These are phyloP conservation scores for Lethrus apterus DNA, from an alignment of 1,140 invertebrate species.

Conservation along the genomic window DNA sequence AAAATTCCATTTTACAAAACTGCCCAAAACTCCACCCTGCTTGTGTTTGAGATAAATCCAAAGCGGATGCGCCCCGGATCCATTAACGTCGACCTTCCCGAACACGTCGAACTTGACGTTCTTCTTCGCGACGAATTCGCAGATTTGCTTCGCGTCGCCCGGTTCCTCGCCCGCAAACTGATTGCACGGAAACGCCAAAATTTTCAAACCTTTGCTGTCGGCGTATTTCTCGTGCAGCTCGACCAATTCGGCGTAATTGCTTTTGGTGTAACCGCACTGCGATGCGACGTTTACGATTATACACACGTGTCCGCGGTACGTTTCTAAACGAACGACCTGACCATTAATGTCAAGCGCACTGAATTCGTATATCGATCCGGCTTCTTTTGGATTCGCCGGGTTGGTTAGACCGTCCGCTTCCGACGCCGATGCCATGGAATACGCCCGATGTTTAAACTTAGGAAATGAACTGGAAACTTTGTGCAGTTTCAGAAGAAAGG, in stretches of 20 bases:
- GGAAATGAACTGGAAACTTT: no score
- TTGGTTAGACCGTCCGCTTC: no score
- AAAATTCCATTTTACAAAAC: constrained; percentile 95
- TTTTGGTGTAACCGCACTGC: constrained; percentile 72
- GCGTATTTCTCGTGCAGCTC: constrained; percentile 64
- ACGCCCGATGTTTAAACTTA: no score
- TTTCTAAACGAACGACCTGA: constrained; percentile 60
- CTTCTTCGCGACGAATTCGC: constrained; percentile 61
- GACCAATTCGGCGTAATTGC: constrained; percentile 70
- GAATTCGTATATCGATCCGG: constrained; percentile 68
- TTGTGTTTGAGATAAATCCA: constrained; percentile 83
- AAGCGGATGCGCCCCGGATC: constrained; percentile 73
- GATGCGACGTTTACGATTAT: constrained; percentile 85
- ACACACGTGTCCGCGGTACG: constrained; percentile 63
- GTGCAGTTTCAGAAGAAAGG: no score
- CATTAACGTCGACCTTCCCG: constrained; percentile 81
- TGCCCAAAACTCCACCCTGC: constrained; percentile 52
- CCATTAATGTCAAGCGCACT: constrained; percentile 66
- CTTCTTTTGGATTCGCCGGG: constrained; percentile 48
- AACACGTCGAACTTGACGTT: constrained; percentile 76
- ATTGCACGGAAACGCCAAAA: constrained; percentile 81
- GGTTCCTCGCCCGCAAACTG: constrained; percentile 83
- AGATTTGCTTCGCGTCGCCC: constrained; percentile 62
- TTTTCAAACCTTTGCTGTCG: constrained; percentile 57
- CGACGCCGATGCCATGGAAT: no score